Evolutionary conservation across 2,888 invertebrate species (phyloP), one percentile per base, ranked within the genome.

Genomic region (Ametastegia equiseti): DNA sequence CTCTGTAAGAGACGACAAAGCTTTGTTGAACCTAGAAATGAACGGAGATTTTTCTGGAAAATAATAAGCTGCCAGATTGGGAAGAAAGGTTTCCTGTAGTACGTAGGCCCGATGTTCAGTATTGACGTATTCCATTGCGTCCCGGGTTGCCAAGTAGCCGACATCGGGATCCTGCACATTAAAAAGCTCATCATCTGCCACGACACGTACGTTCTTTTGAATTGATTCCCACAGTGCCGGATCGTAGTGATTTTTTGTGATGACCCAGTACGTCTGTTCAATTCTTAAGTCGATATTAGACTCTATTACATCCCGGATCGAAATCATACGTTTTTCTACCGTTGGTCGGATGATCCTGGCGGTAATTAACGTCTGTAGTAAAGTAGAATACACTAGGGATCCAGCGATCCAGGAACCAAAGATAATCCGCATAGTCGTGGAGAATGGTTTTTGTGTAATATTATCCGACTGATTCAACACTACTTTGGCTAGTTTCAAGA

Each of bases 311-410:
- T 75, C 75, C n/a, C 19, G 33, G 36, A 75, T 75, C 19, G 75
- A 54, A 33, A 23, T 45, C 33, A 75, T 9, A 19, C 54, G 30
- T 1, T 33, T 19, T 13, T 19, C 54, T 19, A 19, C 54, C 23
- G 50, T 19, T 5, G 75, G 54, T 75, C 75, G 36, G 36, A 75
- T 75, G 23, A 54, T 75, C 36, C 54, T 33, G 30, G 75, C 15
- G 19, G 79, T 63, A n/a, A 79, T 65, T 5, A 60, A 45, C 7
- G 79, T 79, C 33, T 79, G 79, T 9, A 79, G 6, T 45, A n/a
- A 63, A 65, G 79, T 65, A 19, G 79, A 79, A 19, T 15, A 63
- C 39, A 60, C 63, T 7, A 79, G 36, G 7, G 42, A 79, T 2
- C 15, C 19, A 9, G 15, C 9, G 13, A 79, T 23, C 79, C 79